Evolutionary conservation across 2,888 invertebrate species (phyloP).

Genomic region (Pachydiplax longipennis): DNA sequence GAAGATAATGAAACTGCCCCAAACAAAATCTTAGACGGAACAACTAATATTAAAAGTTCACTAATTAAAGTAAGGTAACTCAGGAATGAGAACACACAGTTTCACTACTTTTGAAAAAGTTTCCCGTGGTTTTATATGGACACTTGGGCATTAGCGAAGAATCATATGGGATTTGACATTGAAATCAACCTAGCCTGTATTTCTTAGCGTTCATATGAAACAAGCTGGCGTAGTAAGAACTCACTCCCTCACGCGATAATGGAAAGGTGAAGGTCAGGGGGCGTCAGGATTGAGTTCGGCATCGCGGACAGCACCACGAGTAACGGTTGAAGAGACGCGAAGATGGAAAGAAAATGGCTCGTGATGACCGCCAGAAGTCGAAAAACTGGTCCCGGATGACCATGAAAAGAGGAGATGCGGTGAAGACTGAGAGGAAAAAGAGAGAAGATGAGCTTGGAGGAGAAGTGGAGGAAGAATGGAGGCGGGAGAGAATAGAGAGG

Average conservation of each 20-base stretch:
- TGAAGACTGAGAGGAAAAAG: not conserved
- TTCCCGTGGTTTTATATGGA: too few species aligned
- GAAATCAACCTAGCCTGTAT: too few species aligned
- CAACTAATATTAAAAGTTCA: too few species aligned
- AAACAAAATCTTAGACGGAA: too few species aligned
- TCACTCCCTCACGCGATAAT: not conserved
- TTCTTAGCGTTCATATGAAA: too few species aligned
- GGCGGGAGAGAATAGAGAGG: not conserved
- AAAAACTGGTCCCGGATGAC: conserved; percentile 18
- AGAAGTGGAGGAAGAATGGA: not conserved
- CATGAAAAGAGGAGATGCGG: not conserved
- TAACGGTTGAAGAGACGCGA: not conserved
- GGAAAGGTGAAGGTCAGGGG: conserved; percentile 34
- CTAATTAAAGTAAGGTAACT: too few species aligned
- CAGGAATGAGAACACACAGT: too few species aligned
- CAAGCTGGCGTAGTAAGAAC: too few species aligned
- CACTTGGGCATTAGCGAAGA: too few species aligned
- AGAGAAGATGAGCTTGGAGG: not conserved
- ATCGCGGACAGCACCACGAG: not conserved
- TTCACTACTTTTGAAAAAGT: too few species aligned
- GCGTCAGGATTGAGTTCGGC: not conserved
- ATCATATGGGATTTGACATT: too few species aligned
- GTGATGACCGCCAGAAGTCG: not conserved
- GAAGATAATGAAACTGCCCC: too few species aligned
- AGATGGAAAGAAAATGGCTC: not conserved